Conservation (phyloP, 2,797 vertebrate species). For the Antennarius maculatus region DNA sequence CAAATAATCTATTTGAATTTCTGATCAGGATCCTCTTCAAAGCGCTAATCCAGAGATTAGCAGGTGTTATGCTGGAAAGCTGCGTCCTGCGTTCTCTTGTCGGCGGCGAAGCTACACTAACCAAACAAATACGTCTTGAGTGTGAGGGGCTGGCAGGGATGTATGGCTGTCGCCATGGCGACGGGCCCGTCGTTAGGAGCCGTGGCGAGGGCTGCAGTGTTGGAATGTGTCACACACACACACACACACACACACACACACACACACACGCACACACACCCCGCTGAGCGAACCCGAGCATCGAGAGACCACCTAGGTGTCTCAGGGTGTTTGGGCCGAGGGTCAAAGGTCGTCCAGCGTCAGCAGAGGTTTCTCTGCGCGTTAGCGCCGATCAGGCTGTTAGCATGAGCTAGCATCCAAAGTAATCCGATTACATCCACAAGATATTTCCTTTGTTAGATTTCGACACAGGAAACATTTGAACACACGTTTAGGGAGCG, state of each 20-base stretch:
- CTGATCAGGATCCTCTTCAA: conserved; percentile 86
- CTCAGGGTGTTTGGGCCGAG: conserved; percentile 41
- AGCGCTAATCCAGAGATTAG: conserved; percentile 87
- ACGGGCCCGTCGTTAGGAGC: conserved; percentile 82
- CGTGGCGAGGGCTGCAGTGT: conserved; percentile 71
- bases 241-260: conserved; percentile 71
- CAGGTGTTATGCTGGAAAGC: conserved; percentile 89
- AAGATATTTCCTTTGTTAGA: background rate
- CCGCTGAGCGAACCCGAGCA: conserved; percentile 75
- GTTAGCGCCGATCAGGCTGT: conserved; percentile 7
- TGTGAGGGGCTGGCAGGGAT: conserved; percentile 88
- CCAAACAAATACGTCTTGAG: conserved; percentile 97
- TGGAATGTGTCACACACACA: conserved; percentile 83
- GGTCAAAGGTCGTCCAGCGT: conserved; percentile 55
- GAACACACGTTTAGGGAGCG: too few species aligned
- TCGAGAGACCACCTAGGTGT: conserved; percentile 78
- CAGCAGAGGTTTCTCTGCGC: conserved; percentile 29
- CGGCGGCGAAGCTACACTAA: conserved; percentile 86
- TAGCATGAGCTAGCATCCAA: conserved; percentile 6
- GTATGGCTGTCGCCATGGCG: conserved; percentile 89
- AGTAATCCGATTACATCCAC: background rate
- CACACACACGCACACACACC: conserved; percentile 1
- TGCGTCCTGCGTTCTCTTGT: conserved; percentile 79
- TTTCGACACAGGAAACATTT: too few species aligned
- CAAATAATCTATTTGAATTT: conserved; percentile 92